Percentiles rank a stretch among this genome's conserved stretches.
Evolutionary conservation across 1,140 invertebrate species (phyloP).

Genomic region (Phocides pigmalion): DNA sequence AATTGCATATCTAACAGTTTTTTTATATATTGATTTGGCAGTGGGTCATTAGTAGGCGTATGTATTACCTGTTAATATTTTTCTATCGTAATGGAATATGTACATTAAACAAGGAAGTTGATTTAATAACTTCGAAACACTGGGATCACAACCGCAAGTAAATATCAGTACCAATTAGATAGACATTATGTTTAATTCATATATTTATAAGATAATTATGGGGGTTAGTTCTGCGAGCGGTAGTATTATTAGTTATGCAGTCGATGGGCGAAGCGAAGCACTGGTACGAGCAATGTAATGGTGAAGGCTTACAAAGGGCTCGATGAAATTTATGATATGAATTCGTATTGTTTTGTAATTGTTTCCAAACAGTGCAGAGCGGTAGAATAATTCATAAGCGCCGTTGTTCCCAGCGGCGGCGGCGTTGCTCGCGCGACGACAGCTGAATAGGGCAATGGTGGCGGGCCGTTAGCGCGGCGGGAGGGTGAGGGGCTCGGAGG

Average conservation of each 20-base stretch:
- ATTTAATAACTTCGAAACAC: neutral
- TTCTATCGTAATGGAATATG: neutral
- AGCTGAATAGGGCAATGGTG: conserved; percentile 78
- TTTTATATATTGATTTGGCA: too few species aligned
- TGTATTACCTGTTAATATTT: too few species aligned
- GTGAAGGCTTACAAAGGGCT: conserved; percentile 66
- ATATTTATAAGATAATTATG: conserved; percentile 24
- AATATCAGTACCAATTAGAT: conserved; percentile 20
- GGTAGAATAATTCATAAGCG: conserved; percentile 77
- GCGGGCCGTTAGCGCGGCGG: conserved; percentile 59
- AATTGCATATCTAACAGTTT: too few species aligned
- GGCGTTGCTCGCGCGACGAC: conserved; percentile 67
- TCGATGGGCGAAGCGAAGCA: conserved; percentile 35
- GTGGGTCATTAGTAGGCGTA: too few species aligned
- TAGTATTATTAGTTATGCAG: conserved; percentile 39
- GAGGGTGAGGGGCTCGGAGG: conserved; percentile 40
- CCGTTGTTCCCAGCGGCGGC: conserved; percentile 68
- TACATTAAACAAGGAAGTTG: conserved; percentile 5
- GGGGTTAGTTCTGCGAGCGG: conserved; percentile 22
- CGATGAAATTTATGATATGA: conserved; percentile 73
- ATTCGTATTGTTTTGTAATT: conserved; percentile 81
- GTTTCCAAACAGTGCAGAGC: conserved; percentile 67
- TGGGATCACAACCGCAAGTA: conserved; percentile 2
- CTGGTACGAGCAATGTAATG: conserved; percentile 39
- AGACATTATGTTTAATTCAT: conserved; percentile 30